Percentiles rank a stretch among this genome's conserved stretches.
Conservation (phyloP, 2,888 invertebrate genomes). For the Atherix ibis region DNA sequence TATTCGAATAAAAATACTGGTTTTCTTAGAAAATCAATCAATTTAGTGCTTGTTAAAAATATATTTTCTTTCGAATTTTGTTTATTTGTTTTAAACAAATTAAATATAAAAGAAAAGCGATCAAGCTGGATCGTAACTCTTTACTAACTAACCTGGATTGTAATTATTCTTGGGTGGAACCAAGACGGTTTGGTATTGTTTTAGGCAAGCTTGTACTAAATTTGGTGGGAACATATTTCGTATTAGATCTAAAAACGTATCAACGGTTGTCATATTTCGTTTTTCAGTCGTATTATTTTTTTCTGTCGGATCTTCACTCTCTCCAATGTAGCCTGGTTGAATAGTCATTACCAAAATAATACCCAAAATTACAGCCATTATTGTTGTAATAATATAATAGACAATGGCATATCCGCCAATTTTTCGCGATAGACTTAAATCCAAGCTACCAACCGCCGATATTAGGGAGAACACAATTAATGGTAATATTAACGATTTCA, state of each 20-base stretch:
- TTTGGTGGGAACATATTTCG: conserved; percentile 78
- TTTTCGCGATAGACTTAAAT: conserved; percentile 46
- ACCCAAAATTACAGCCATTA: conserved; percentile 52
- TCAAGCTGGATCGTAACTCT: no score
- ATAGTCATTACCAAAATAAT: conserved; percentile 52
- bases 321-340: conserved; percentile 37
- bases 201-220: conserved; percentile 62
- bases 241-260: conserved; percentile 53
- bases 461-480: conserved; percentile 51
- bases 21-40: no score
- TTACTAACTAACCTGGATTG: no score
- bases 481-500: conserved; percentile 58
- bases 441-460: conserved; percentile 52
- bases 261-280: conserved; percentile 43
- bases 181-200: conserved; percentile 34
- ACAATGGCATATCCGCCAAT: conserved; percentile 50
- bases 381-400: conserved; percentile 53
- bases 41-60: no score
- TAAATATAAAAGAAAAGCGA: no score
- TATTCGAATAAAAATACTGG: no score
- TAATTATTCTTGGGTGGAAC: no score
- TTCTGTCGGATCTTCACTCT: neutral
- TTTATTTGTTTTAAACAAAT: no score
- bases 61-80: no score
- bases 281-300: conserved; percentile 12